Percentiles rank a stretch among this genome's conserved stretches.
These are phyloP conservation scores for Polydrusus tereticollis DNA, from an alignment of 2,888 invertebrate genomes.

Conservation along the genomic window DNA sequence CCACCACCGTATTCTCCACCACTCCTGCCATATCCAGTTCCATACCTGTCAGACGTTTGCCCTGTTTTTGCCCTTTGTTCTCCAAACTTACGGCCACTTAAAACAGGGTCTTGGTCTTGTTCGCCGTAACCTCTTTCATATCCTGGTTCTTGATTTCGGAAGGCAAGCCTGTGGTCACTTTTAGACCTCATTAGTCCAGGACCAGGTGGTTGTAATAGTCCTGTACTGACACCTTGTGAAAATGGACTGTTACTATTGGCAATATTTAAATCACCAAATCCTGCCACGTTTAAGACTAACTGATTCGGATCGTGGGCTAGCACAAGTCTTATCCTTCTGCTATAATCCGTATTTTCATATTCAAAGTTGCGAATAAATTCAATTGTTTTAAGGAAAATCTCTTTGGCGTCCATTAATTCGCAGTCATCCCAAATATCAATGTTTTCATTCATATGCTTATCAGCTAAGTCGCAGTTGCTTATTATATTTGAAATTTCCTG, in stretches of 20 bases:
- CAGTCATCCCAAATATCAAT: slow-evolving; percentile 91
- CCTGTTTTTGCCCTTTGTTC: slow-evolving; percentile 70
- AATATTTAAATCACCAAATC: slow-evolving; percentile 91
- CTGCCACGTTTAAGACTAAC: slow-evolving; percentile 87
- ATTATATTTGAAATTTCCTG: slow-evolving; percentile 94
- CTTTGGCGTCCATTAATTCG: slow-evolving; percentile 94
- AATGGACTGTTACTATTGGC: slow-evolving; percentile 70
- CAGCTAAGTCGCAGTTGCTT: slow-evolving; percentile 96
- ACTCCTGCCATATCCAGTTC: slow-evolving; percentile 65
- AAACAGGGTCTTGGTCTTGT: slow-evolving; percentile 73
- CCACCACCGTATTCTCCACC: slow-evolving; percentile 70
- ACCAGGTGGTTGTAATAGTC: slow-evolving; percentile 72
- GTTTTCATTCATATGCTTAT: slow-evolving; percentile 92
- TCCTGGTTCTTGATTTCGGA: slow-evolving; percentile 82
- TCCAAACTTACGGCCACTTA: slow-evolving; percentile 84
- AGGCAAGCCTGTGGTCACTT: slow-evolving; percentile 92
- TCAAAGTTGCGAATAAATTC: slow-evolving; percentile 96
- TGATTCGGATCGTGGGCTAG: slow-evolving; percentile 94
- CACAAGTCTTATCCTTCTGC: slow-evolving; percentile 85
- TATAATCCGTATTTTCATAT: slow-evolving; percentile 92
- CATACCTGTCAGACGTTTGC: slow-evolving; percentile 55
- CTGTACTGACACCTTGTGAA: slow-evolving; percentile 63
- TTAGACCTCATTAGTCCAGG: slow-evolving; percentile 92
- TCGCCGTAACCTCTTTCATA: slow-evolving; percentile 72
- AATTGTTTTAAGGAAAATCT: slow-evolving; percentile 94